Conservation (phyloP, 1,140 invertebrate genomes). For the Colletes latitarsis region DNA sequence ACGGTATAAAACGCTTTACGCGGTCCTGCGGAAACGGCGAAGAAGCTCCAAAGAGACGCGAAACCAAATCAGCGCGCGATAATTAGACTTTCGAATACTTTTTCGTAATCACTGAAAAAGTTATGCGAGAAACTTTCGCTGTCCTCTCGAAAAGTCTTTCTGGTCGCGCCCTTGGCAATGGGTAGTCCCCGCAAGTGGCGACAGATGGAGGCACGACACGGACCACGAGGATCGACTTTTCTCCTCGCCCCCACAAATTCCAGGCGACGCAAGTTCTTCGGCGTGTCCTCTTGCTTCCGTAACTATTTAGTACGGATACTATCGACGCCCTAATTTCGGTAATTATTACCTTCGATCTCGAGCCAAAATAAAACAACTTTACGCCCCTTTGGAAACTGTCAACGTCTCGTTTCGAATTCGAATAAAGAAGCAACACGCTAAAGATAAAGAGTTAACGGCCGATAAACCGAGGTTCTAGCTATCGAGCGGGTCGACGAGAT, state of each 20-base stretch:
- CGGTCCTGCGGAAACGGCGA: no score
- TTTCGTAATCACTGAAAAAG: no score
- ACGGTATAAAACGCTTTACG: no score
- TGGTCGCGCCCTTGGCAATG: constrained; percentile 10
- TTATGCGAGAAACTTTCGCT: no score
- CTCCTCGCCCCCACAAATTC: not conserved
- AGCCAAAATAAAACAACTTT: no score
- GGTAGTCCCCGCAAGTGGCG: constrained; percentile 2
- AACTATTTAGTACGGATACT: not conserved
- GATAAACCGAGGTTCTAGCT: constrained; percentile 57
- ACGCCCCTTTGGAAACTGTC: not conserved
- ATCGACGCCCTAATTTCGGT: no score
- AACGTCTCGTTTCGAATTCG: not conserved
- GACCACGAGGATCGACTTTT: not conserved
- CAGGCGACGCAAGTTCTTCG: not conserved
- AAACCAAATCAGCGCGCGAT: not conserved
- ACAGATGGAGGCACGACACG: constrained; percentile 31
- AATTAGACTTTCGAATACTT: no score
- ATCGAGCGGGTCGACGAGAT: constrained; percentile 24
- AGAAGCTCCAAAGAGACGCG: not conserved
- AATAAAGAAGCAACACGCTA: not conserved
- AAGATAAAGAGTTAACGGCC: constrained; percentile 45
- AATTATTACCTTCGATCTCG: no score
- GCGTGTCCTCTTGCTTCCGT: not conserved
- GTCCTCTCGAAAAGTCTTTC: not conserved